Base-by-base conservation (phyloP, 1,140 invertebrate genomes). In the Dinothrombium tinctorium region DNA sequence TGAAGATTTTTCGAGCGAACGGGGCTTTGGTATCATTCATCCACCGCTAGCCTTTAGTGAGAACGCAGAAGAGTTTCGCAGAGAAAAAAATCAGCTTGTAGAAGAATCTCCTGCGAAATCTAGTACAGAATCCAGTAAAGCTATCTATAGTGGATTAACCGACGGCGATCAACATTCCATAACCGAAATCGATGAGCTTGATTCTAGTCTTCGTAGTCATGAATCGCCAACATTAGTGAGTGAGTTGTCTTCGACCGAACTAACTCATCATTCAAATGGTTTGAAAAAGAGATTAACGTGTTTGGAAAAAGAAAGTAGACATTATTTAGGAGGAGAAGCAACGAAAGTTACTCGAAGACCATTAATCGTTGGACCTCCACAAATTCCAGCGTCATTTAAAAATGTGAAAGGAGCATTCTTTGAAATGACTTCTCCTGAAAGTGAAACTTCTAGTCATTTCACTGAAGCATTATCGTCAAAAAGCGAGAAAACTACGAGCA, bases 131-230 rank as follows among this genome's bases (percentile, higher is more conserved):
- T 21, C 37, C 2, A 39, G 37, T 26, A 26, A 29, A 39, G 37
- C 37, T 26, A 7, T 25, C 9, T 22, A 5, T 26, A 20, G 23
- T 5, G 26, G 24, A 4, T 22, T 9, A 4, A 39, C 24, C 12
- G 37, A 39, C 28, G 37, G 22, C n/a, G 37, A 21, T 19, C 14
- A 39, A 11, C 37, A 39, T 15, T 39, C 37, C n/a, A 20, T 29
- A 17, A 39, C 37, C 22, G 37, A 39, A 9, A 26, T 39, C 23
- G 37, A 39, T 19, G 37, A 39, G 5, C 9, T 21, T 38, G 36
- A 17, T 12, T 17, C 9, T 12, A 38, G 19, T 14, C 9, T 17
- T 3, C 14, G 20, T 15, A 36, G 33, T 5, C 11, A 17, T 21
- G 37, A 29, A 6, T 39, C 37, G 17, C 37, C 23, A 2, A 39